These are phyloP conservation scores for Propithecus perrieri DNA, from an alignment of 2,797 vertebrate genomes.

Conservation along the genomic window DNA sequence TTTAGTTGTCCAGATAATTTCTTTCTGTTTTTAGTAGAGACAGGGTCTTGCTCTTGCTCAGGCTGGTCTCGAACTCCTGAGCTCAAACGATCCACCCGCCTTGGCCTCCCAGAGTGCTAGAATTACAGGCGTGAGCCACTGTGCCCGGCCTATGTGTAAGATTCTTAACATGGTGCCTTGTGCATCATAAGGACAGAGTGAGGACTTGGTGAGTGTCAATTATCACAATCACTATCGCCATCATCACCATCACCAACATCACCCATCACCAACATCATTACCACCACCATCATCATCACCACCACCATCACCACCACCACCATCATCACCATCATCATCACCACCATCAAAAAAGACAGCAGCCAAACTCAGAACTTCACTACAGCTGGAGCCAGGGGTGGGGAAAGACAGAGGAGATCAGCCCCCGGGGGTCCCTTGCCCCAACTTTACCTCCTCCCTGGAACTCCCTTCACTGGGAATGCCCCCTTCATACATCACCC, in stretches of 20 bases:
- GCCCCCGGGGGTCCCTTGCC: no score
- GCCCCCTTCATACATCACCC: not conserved
- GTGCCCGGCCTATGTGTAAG: no score
- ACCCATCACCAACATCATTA: fast-evolving
- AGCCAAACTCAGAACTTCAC: not conserved
- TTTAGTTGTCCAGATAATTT: no score
- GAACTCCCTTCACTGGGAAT: not conserved
- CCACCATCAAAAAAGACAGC: not conserved
- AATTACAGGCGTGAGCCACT: no score
- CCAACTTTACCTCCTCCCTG: not conserved
- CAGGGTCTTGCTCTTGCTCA: no score
- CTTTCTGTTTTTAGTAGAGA: no score
- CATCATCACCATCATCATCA: not conserved
- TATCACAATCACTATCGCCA: not conserved
- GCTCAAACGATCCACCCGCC: no score
- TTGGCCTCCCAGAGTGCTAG: no score
- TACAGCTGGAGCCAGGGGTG: not conserved
- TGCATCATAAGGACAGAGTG: not conserved
- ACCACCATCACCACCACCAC: not conserved
- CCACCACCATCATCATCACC: not conserved
- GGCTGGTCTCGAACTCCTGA: no score
- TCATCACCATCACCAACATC: fast-evolving
- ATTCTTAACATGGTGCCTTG: not conserved
- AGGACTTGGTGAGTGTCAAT: not conserved
- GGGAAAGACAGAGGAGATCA: not conserved